Evolutionary conservation across 2,113 vertebrate genomes (phyloP).

Genomic region (Poicephalus gulielmi): DNA sequence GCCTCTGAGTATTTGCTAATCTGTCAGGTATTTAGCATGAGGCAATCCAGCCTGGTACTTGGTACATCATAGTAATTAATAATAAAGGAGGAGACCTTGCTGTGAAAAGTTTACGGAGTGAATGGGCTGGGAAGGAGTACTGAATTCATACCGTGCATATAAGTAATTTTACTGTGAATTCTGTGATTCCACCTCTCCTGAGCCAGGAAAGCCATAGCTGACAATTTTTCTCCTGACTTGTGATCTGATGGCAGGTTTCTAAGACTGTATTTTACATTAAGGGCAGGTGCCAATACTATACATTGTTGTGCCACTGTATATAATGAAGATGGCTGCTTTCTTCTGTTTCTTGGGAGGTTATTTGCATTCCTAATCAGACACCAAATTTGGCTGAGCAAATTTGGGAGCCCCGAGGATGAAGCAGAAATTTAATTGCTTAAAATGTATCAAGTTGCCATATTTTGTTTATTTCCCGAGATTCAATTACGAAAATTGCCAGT

Average conservation of each 20-base stretch:
- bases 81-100: background rate
- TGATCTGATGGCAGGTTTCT: background rate
- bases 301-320: background rate
- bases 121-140: background rate
- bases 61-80: background rate
- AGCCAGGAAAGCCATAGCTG: background rate
- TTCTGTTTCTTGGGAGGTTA: background rate
- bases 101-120: background rate
- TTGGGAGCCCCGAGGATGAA: conserved; percentile 23
- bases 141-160: background rate
- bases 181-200: background rate
- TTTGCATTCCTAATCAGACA: conserved; percentile 5
- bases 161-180: background rate
- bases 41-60: background rate
- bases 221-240: background rate
- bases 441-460: conserved; percentile 56
- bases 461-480: conserved; percentile 65
- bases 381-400: conserved; percentile 32
- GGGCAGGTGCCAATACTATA: background rate
- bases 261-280: background rate
- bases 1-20: background rate
- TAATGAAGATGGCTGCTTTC: background rate
- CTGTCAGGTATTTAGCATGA: background rate
- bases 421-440: conserved; percentile 46
- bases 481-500: conserved; percentile 36